Percentiles rank a stretch among this genome's conserved stretches.
These are phyloP conservation scores for Anthopleura xanthogrammica DNA, from an alignment of 92 coral and sea anemone genomes.

Conservation along the genomic window DNA sequence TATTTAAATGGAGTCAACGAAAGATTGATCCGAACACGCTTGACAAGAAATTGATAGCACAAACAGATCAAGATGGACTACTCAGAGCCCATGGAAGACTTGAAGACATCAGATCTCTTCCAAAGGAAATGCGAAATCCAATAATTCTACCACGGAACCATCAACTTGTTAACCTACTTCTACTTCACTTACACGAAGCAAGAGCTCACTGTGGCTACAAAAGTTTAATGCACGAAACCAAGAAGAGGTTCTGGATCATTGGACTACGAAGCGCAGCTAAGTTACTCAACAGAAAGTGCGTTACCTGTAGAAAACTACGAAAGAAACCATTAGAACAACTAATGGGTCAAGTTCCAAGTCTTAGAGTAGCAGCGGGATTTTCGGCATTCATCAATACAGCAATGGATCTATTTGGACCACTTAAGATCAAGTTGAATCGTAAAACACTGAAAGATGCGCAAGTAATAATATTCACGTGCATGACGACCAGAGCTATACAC, in stretches of 20 bases:
- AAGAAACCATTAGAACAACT: constrained; percentile 53
- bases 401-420: constrained; percentile 51
- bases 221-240: constrained; percentile 45
- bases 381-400: constrained; percentile 46
- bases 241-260: constrained; percentile 47
- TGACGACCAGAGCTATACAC: constrained; percentile 43
- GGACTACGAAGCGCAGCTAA: constrained; percentile 33
- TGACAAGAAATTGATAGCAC: constrained; percentile 46
- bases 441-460: constrained; percentile 64
- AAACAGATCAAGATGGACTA: constrained; percentile 46
- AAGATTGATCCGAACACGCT: constrained; percentile 31
- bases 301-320: constrained; percentile 47
- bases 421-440: constrained; percentile 42
- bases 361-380: constrained; percentile 54
- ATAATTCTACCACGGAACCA: constrained; percentile 52
- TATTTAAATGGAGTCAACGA: constrained; percentile 46
- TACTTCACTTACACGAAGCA: constrained; percentile 42
- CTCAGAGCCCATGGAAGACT: constrained; percentile 67
- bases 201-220: constrained; percentile 50
- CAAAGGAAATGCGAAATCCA: constrained; percentile 46
- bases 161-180: constrained; percentile 38
- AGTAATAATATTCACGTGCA: constrained; percentile 37
- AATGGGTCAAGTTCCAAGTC: constrained; percentile 60
- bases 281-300: constrained; percentile 27
- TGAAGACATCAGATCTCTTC: constrained; percentile 57